A percentile compares a stretch with the other conserved stretches of the same genome.
phyloP scores from a whole-genome alignment of 2,113 vertebrate genomes.

The Nicator chloris region DNA sequence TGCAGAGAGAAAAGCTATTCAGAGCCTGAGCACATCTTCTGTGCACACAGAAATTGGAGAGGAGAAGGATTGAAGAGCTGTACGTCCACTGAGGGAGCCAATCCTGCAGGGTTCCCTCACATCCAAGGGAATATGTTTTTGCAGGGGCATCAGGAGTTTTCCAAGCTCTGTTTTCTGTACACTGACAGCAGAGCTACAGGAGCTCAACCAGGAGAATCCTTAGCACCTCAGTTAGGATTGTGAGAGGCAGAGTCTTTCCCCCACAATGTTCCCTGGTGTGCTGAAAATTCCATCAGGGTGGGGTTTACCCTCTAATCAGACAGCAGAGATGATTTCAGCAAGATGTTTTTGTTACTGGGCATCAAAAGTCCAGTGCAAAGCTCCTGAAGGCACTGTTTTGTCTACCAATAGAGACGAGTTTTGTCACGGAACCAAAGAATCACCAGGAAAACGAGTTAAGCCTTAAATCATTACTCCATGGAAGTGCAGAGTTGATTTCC shows the following conservation, averaged over 20 bases:
- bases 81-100: fast-evolving
- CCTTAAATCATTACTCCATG: slow-evolving; percentile 58
- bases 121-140: not conserved
- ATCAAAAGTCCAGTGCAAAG: slow-evolving; percentile 37
- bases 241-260: not conserved
- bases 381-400: slow-evolving; percentile 32
- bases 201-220: not conserved
- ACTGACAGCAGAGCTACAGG: not conserved
- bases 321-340: not conserved
- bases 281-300: not conserved
- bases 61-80: not conserved
- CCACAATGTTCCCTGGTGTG: not conserved
- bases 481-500: slow-evolving; percentile 61
- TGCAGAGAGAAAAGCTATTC: slow-evolving; percentile 18
- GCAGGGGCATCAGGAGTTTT: not conserved
- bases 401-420: slow-evolving; percentile 42
- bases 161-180: not conserved
- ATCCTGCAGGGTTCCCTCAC: not conserved
- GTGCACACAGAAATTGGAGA: not conserved
- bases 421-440: slow-evolving; percentile 65
- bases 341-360: not conserved
- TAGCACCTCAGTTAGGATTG: not conserved
- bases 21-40: not conserved
- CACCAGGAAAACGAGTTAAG: slow-evolving; percentile 59
- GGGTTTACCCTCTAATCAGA: not conserved